Percentiles rank a stretch among this genome's conserved stretches.
Evolutionary conservation across 2,888 invertebrate genomes (phyloP).

Genomic region (Orthonychiurus folsomi): DNA sequence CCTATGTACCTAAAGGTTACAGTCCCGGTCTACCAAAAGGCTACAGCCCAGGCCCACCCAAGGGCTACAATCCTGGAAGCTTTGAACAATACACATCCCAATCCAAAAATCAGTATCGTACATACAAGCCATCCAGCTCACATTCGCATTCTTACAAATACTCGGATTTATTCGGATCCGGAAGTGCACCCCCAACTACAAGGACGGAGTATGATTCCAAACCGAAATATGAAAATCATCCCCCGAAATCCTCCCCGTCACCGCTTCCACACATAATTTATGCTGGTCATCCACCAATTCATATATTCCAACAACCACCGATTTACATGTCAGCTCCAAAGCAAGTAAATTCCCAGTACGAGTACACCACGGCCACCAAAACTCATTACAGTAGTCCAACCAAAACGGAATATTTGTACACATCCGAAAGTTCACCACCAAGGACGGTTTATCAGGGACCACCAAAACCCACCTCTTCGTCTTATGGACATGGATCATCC

Average conservation of each 20-base stretch:
- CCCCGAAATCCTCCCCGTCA: slow-evolving; percentile 6
- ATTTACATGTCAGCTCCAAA: slow-evolving; percentile 30
- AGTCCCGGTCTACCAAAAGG: slow-evolving; percentile 21
- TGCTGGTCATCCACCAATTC: slow-evolving; percentile 43
- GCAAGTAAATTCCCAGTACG: not conserved
- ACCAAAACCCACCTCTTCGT: not conserved
- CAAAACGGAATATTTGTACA: not conserved
- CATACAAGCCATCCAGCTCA: slow-evolving; percentile 23
- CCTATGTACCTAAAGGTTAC: slow-evolving; percentile 10
- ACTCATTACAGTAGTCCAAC: slow-evolving; percentile 3
- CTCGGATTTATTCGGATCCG: too few relatives aligned
- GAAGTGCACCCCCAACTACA: not conserved
- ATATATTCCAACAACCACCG: slow-evolving; percentile 42
- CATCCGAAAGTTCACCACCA: not conserved
- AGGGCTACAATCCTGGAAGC: slow-evolving; percentile 18
- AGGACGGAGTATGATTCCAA: slow-evolving; percentile 5
- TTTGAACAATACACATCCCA: slow-evolving; percentile 20
- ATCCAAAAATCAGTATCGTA: not conserved
- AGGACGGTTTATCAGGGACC: not conserved
- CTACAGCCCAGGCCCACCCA: slow-evolving; percentile 18
- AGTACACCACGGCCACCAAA: not conserved
- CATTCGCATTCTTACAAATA: slow-evolving; percentile 13
- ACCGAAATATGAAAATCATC: slow-evolving; percentile 9
- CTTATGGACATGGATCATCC: not conserved
- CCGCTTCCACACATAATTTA: slow-evolving; percentile 43